Base-by-base conservation (phyloP, 1,140 invertebrate species). In the Bombus vancouverensis region DNA sequence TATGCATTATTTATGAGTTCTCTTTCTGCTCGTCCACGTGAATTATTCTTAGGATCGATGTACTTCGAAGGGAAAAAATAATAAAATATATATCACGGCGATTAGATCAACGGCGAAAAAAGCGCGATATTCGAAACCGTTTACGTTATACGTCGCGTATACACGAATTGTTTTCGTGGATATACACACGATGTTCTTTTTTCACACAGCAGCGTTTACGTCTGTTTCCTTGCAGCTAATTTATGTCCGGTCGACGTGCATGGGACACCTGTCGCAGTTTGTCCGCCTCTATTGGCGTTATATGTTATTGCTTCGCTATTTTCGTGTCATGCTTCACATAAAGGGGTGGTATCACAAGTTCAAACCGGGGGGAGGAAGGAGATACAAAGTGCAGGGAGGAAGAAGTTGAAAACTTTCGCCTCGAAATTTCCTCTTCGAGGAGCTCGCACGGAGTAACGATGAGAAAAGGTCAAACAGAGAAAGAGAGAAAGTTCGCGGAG, bases 1-100 rank as follows among this genome's bases (percentile, higher is more conserved):
- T 94, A 85, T 93, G 90, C 88, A 94, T 93, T 93, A 93, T 94
- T 93, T 92, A 93, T 92, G 90, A 93, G 87, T 83, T 88, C 87
- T 72, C 87, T 90, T 88, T 77, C 87, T 75, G 88, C 88, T 79
- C 87, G 73, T 73, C 15, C 62, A 47, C 83, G 81, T 28, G 68
- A 68, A 73, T 83, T 84, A 66, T 86, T 82, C 77, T 39, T 71
- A 59, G 37, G 78, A 73, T 80, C 86, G 76, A 81, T 72, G 68
- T 62, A 32, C 37, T 66, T 72, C 5, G 59, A 75, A 53, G 25
- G 18, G 8, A 1, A 44, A 83, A 34, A 42, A 13, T n/a, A 42
- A 25, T 18, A 34, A 3, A 47, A 15, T 44, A 28, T 5, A 28
- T 39, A 71, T 25, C 80, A 34, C 13, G 32, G 25, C 12, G 44